These are phyloP conservation scores for Onthophagus sagittarius DNA, from an alignment of 2,888 invertebrate genomes.

Conservation along the genomic window DNA sequence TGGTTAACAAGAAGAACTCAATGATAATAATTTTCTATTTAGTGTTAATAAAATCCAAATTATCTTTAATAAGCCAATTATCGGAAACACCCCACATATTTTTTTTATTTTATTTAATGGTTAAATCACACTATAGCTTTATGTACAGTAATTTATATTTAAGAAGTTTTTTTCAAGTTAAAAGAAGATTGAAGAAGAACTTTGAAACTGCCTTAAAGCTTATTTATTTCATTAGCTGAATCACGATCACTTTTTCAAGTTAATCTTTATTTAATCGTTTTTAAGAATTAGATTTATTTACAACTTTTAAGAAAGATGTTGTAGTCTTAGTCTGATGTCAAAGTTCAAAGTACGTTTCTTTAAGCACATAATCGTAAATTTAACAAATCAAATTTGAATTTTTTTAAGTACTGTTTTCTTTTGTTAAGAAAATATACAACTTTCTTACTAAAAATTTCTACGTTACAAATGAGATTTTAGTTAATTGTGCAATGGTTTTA, in stretches of 20 bases:
- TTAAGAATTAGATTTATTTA: neutral
- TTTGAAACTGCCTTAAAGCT: neutral
- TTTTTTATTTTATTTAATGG: neutral
- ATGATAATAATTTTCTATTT: no score
- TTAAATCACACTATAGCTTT: conserved; percentile 10
- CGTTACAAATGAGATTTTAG: neutral
- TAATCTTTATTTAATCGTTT: no score
- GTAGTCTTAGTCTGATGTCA: neutral
- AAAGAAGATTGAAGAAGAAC: neutral
- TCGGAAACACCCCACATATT: no score
- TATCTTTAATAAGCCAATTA: no score
- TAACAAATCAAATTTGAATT: neutral
- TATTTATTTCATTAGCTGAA: neutral
- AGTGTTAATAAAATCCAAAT: no score
- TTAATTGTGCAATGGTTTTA: neutral
- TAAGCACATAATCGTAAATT: neutral
- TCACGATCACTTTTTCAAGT: neutral
- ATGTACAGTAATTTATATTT: neutral
- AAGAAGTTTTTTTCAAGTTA: neutral
- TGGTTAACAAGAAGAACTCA: no score
- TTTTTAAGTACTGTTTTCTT: neutral
- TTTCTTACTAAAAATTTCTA: neutral
- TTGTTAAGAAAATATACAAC: neutral
- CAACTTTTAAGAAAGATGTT: neutral
- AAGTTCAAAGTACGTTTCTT: neutral